Base-by-base conservation (phyloP, 2,888 invertebrate species). In the Ornithoptera priamus region DNA sequence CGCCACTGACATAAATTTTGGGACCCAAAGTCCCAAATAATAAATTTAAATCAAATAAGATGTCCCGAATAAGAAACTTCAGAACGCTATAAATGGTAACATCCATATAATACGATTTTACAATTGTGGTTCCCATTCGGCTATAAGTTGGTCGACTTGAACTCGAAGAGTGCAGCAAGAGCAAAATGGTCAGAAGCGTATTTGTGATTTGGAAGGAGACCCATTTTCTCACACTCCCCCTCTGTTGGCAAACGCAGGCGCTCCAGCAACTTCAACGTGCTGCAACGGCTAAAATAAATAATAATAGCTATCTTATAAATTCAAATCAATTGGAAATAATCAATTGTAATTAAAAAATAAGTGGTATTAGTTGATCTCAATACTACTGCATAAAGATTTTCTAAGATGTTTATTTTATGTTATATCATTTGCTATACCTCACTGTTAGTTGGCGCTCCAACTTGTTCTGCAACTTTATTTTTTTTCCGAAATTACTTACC, bases 161-260 rank as follows among this genome's bases (percentile, higher is more conserved):
- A 84, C 72, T 94, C 93, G 86, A 97, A 97, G 71, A 93, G 92
- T 0, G 96, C 96, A 1, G 95, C 94, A n/a, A 97, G 86, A 22
- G 95, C 94, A n/a, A 97, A 93, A 84, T 98, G 98, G 87, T 98
- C 98, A 0, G 97, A 98, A 0, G 96, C 96, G 67, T 94, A 92
- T 2, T 87, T 86, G 60, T 90, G 86, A 84, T 97, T 98, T 24
- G 99, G 99, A 77, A 99, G 94, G 12, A 82, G 82, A 17, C 82
- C 82, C 90, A 95, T 68, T 74, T 76, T 74, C 76, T 80, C 73
- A 72, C 96, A 95, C 75, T 97, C 94, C 0, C 81, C 74, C 0
- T 88, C 84, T 0, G 94, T 94, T 4, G 97, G 96, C 71, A 99
- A 86, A 17, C 93, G 92, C 70, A 96, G 95, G 4, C 94, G 91